A percentile compares a stretch with the other conserved stretches of the same genome.
Conservation (phyloP, 2,888 invertebrate species). For the Torymus tubicola region DNA sequence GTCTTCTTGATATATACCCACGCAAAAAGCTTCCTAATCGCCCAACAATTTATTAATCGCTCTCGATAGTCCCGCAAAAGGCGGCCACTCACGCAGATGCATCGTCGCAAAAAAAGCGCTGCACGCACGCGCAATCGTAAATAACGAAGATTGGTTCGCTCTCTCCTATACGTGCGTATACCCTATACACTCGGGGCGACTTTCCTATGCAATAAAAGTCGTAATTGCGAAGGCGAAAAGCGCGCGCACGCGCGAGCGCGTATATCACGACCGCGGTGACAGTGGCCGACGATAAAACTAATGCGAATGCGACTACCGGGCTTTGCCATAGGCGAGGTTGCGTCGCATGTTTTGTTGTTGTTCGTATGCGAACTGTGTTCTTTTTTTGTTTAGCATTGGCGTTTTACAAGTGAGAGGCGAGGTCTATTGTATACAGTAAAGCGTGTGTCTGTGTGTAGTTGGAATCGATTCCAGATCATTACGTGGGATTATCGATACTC, state of each 20-base stretch:
- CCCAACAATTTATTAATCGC: conserved; percentile 36
- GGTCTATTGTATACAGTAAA: no score
- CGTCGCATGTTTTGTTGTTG: background rate
- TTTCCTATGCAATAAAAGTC: conserved; percentile 38
- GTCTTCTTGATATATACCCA: no score
- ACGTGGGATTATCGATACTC: no score
- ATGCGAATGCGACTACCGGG: conserved; percentile 46
- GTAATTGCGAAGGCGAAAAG: conserved; percentile 40
- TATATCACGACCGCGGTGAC: conserved; percentile 50
- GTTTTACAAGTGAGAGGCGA: no score
- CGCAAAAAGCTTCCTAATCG: background rate
- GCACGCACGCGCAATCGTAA: conserved; percentile 32
- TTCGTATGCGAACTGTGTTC: background rate
- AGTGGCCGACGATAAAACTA: conserved; percentile 50
- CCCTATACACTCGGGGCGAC: background rate
- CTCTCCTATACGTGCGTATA: background rate
- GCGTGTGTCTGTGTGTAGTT: no score
- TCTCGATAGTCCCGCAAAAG: conserved; percentile 11
- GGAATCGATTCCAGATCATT: no score
- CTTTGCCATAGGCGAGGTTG: conserved; percentile 1
- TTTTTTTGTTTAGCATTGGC: no score
- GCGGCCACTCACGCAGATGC: background rate
- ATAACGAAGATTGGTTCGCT: conserved; percentile 52
- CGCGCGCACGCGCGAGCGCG: conserved; percentile 16
- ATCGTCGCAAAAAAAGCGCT: no score